Evolutionary conservation across 2,797 vertebrate genomes (phyloP).

Genomic region (Cuniculus paca): DNA sequence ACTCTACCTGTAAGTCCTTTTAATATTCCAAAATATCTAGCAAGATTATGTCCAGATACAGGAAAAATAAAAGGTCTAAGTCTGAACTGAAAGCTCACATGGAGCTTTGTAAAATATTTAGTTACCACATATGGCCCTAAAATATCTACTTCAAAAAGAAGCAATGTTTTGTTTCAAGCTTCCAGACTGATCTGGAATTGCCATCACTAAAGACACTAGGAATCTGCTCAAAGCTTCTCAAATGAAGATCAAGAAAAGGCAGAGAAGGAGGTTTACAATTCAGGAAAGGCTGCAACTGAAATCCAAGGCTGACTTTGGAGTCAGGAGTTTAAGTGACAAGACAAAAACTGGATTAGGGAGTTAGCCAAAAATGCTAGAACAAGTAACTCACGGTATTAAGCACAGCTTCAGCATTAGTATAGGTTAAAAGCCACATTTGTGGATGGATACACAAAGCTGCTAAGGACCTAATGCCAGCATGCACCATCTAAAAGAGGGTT

Average conservation of each 20-base stretch:
- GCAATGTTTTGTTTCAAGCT: constrained; percentile 48
- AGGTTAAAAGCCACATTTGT: constrained; percentile 79
- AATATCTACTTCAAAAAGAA: constrained; percentile 74
- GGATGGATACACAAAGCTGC: constrained; percentile 71
- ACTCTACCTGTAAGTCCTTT: constrained; percentile 44
- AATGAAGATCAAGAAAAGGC: constrained; percentile 68
- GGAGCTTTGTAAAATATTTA: constrained; percentile 11
- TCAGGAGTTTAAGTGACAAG: constrained; percentile 79
- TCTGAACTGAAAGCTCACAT: constrained; percentile 49
- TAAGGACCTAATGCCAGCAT: constrained; percentile 90
- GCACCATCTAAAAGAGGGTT: constrained; percentile 94
- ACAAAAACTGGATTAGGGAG: constrained; percentile 76
- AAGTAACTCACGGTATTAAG: constrained; percentile 78
- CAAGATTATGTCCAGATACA: constrained; percentile 34
- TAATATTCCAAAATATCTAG: constrained; percentile 60
- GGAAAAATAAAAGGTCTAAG: constrained; percentile 53
- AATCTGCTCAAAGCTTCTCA: constrained; percentile 69
- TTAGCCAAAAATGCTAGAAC: constrained; percentile 82
- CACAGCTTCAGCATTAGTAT: constrained; percentile 79
- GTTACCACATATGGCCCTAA: constrained; percentile 58
- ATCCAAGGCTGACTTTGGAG: constrained; percentile 82
- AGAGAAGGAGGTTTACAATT: constrained; percentile 57
- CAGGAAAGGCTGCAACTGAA: constrained; percentile 83
- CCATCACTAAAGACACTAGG: constrained; percentile 47
- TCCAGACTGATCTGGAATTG: constrained; percentile 60